Evolutionary conservation across 2,888 invertebrate genomes (phyloP).

Genomic region (Xanthia togata): DNA sequence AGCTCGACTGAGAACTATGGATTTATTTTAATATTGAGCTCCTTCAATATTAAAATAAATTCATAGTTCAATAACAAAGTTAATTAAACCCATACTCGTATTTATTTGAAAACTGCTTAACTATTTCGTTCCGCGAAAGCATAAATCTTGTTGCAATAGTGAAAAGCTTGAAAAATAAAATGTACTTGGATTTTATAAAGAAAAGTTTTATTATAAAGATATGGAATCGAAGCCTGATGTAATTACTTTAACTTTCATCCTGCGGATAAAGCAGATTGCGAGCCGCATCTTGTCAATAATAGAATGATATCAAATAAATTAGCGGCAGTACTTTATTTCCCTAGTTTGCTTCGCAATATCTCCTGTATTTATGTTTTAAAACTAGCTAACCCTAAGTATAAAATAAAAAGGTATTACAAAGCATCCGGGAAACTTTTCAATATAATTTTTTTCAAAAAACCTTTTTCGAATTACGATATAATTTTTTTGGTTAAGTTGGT

Average conservation of each 20-base stretch:
- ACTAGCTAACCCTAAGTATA: too few species aligned
- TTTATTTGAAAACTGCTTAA: background rate
- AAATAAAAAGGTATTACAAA: too few species aligned
- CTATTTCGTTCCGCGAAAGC: background rate
- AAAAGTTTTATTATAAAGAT: slow-evolving; percentile 5
- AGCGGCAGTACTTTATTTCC: slow-evolving; percentile 6
- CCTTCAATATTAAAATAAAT: background rate
- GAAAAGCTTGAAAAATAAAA: slow-evolving; percentile 7
- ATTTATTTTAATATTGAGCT: too few species aligned
- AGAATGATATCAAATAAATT: slow-evolving; percentile 46
- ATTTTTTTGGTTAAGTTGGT: too few species aligned
- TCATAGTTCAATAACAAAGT: background rate
- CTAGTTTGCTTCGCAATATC: background rate
- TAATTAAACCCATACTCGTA: background rate
- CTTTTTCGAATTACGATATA: too few species aligned
- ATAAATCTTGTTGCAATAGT: background rate
- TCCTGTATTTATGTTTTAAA: slow-evolving; percentile 6
- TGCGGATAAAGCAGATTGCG: slow-evolving; percentile 13
- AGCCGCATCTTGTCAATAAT: slow-evolving; percentile 32
- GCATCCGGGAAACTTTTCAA: too few species aligned
- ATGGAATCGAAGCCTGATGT: slow-evolving; percentile 16
- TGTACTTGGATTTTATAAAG: background rate
- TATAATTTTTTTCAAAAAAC: too few species aligned
- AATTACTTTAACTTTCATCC: slow-evolving; percentile 19
- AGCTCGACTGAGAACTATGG: too few species aligned